Base-by-base conservation (phyloP, 2,888 invertebrate species). In the Tinea trinotella region DNA sequence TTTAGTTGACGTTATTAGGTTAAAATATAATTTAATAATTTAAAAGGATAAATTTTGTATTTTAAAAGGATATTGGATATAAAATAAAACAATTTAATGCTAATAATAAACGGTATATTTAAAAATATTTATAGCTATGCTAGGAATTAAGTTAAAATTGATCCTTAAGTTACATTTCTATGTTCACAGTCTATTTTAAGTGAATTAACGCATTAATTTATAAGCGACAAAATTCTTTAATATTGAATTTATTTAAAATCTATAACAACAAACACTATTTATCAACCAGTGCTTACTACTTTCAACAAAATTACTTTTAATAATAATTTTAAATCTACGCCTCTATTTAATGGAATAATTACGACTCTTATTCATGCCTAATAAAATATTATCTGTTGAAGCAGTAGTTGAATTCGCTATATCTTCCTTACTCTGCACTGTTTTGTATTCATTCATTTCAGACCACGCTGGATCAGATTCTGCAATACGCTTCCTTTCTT, bases 391-490 rank as follows among this genome's bases (percentile, higher is more conserved):
- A 70, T 85, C 85, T 20, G 85, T 84, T 49, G 85, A 85, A 60
- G 82, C 82, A 40, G 81, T 76, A 10, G 70, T 84, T 19, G 82
- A 82, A 63, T 74, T 70, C 61, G 82, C 77, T 60, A 84, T 71
- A 59, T 85, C 83, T 56, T 85, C 85, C 64, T 83, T 85, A 62
- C 85, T 85, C 53, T 77, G 76, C 66, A 83, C 74, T 13, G 83
- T 84, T 66, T 81, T 81, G 57, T 82, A 85, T 61, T 85, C 82
- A 57, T 83, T 83, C 79, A 85, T 77, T 65, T 85, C 85, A 4
- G 82, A 68, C 84, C 85, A 85, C 1, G 71, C 66, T 17, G 83
- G 83, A 57, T 85, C 85, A 15, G 83, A 70, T 60, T 85, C 83
- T 1, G 85, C 84, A 56, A 85, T 85, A 61, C 84, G 63, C 60